These are phyloP conservation scores for Diploptera punctata DNA, from an alignment of 2,888 invertebrate species.

Conservation along the genomic window DNA sequence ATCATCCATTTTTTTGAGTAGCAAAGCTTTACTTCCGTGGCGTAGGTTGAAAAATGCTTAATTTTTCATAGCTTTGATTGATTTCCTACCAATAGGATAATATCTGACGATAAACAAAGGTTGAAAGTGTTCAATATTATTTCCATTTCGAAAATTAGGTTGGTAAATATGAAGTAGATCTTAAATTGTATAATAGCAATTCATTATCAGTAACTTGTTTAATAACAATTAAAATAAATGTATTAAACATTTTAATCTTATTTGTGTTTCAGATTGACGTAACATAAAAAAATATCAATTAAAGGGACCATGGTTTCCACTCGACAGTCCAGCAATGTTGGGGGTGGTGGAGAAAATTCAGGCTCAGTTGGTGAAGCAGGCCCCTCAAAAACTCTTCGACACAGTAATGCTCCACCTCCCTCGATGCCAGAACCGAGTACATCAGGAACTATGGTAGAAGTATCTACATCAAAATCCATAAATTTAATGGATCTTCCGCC, in stretches of 20 bases:
- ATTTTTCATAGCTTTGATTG: constrained; percentile 4
- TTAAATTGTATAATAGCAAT: background rate
- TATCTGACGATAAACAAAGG: background rate
- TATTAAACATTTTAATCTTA: background rate
- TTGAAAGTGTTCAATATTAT: background rate
- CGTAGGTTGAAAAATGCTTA: constrained; percentile 27
- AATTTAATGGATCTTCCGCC: constrained; percentile 76
- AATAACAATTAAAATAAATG: background rate
- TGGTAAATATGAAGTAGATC: background rate
- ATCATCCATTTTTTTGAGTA: constrained; percentile 39
- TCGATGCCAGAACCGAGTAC: constrained; percentile 40
- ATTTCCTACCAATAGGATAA: background rate
- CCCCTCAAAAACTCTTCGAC: constrained; percentile 26
- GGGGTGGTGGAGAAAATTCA: constrained; percentile 31
- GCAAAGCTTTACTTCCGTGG: constrained; percentile 32
- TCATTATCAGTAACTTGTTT: background rate
- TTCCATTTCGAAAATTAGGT: background rate
- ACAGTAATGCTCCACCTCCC: constrained; percentile 40
- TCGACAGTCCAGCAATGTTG: constrained; percentile 58
- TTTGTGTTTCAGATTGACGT: background rate
- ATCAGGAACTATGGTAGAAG: constrained; percentile 46
- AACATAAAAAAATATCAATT: too few relatives aligned
- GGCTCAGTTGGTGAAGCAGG: constrained; percentile 23
- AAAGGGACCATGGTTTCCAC: constrained; percentile 61
- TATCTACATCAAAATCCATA: constrained; percentile 46